These are phyloP conservation scores for Urocynchramus pylzowi DNA, from an alignment of 2,113 vertebrate genomes.

Conservation along the genomic window DNA sequence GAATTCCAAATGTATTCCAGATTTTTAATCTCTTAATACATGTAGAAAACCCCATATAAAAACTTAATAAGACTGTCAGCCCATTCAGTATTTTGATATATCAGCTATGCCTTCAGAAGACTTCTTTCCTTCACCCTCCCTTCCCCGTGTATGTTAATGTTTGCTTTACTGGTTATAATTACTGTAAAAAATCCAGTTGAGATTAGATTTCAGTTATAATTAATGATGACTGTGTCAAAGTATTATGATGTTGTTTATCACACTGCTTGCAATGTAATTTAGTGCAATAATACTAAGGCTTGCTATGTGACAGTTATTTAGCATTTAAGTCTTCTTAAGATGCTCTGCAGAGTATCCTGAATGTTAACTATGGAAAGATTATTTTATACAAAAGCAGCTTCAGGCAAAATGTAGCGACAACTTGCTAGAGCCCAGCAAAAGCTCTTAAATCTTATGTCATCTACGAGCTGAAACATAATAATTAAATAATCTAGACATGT, in stretches of 20 bases:
- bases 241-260: slow-evolving; percentile 67
- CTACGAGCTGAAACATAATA: slow-evolving; percentile 44
- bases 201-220: slow-evolving; percentile 63
- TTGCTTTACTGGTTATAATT: slow-evolving; percentile 47
- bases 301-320: slow-evolving; percentile 63
- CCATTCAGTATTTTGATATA: slow-evolving; percentile 34
- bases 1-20: background rate
- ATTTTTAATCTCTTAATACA: background rate
- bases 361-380: slow-evolving; percentile 60
- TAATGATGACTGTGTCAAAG: slow-evolving; percentile 56
- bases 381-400: slow-evolving; percentile 61
- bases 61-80: background rate
- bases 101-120: background rate
- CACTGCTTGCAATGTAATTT: slow-evolving; percentile 49
- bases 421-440: slow-evolving; percentile 31
- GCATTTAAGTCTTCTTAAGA: slow-evolving; percentile 61
- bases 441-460: slow-evolving; percentile 53
- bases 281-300: slow-evolving; percentile 48
- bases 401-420: slow-evolving; percentile 44
- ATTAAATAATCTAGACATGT: slow-evolving; percentile 55
- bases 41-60: background rate
- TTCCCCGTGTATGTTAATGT: background rate
- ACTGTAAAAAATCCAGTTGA: slow-evolving; percentile 38
- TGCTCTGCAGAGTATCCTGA: slow-evolving; percentile 38
- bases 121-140: background rate